Evolutionary conservation across 2,888 invertebrate genomes (phyloP).

Genomic region (Eristalinus sepulchralis): DNA sequence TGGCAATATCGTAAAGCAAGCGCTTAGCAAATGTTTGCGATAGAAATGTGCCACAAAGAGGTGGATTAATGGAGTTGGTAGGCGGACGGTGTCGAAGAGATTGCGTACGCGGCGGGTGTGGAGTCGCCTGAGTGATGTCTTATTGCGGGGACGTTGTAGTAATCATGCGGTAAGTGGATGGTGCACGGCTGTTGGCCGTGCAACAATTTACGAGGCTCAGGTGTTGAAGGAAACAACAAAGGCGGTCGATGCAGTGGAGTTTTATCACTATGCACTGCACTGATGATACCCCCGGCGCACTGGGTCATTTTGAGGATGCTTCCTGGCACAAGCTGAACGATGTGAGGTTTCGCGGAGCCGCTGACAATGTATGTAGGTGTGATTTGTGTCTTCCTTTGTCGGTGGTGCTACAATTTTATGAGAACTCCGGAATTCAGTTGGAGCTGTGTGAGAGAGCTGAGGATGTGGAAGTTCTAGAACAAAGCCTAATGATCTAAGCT

Average conservation of each 20-base stretch:
- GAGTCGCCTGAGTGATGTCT: conserved; percentile 57
- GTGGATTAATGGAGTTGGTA: conserved; percentile 65
- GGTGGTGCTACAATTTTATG: too few relatives aligned
- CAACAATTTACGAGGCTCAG: conserved; percentile 35
- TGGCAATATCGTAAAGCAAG: conserved; percentile 68
- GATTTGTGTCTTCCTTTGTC: too few relatives aligned
- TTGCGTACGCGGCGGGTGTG: conserved; percentile 28
- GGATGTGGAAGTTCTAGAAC: too few relatives aligned
- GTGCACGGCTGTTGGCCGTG: not conserved
- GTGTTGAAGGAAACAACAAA: conserved; percentile 28
- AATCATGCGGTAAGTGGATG: conserved; percentile 42
- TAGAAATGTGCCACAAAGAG: conserved; percentile 71
- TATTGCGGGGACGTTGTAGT: conserved; percentile 46
- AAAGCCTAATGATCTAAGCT: too few relatives aligned
- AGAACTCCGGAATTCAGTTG: too few relatives aligned
- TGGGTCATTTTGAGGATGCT: not conserved
- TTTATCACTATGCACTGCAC: not conserved
- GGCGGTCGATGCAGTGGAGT: not conserved
- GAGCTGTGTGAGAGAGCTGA: too few relatives aligned
- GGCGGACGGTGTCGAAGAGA: conserved; percentile 56
- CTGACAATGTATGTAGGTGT: not conserved
- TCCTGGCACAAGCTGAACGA: not conserved
- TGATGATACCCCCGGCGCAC: not conserved
- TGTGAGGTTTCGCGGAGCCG: not conserved
- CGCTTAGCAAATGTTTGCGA: conserved; percentile 70